Base-by-base conservation (phyloP, 2,797 vertebrate genomes). In the Scolopax bukidnonensis region DNA sequence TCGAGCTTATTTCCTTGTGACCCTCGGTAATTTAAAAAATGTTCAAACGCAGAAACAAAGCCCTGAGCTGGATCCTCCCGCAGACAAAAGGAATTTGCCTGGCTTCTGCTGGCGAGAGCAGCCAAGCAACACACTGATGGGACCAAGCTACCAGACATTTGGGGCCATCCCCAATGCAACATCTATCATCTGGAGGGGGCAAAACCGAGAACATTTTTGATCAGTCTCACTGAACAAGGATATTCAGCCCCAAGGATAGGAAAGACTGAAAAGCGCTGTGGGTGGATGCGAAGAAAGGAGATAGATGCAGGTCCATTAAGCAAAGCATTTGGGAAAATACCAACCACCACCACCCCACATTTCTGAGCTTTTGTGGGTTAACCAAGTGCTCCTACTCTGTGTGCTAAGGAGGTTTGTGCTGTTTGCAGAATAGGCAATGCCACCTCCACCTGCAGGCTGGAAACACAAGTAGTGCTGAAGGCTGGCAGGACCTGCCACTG, bases 81-180 rank as follows among this genome's bases (percentile, higher is more conserved):
- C 68, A 96, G 83, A 95, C 85, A 96, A 94, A 93, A 96, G 48
- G 69, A 91, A 79, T 83, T 94, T 65, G 71, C 75, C 50, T 78
- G 65, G 40, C 57, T 71, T 15, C 9, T 38, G 76, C 38, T 76
- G 78, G 40, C 1, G 12, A 87, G 65, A 86, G 86, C 60, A 79
- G 40, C 47, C 70, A 91, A 94, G 89, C 74, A 92, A 82, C 61
- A 84, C 77, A 65, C n/a, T 27, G 28, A 71, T 45, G 70, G 57
- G 65, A 8, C 5, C 64, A 73, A 78, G 54, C n/a, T 60, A 84
- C 36, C 30, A 88, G 74, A 27, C 53, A 40, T 0, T 19, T 53
- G 19, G 56, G 40, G 25, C 24, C 51, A 96, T 82, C 74, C 54
- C 53, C 1, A 61, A 38, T 27, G 94, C 61, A 94, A 92, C 21